A percentile compares a stretch with the other conserved stretches of the same genome.
Conservation (phyloP, 2,113 vertebrate species). For the Neogobius melanostomus region DNA sequence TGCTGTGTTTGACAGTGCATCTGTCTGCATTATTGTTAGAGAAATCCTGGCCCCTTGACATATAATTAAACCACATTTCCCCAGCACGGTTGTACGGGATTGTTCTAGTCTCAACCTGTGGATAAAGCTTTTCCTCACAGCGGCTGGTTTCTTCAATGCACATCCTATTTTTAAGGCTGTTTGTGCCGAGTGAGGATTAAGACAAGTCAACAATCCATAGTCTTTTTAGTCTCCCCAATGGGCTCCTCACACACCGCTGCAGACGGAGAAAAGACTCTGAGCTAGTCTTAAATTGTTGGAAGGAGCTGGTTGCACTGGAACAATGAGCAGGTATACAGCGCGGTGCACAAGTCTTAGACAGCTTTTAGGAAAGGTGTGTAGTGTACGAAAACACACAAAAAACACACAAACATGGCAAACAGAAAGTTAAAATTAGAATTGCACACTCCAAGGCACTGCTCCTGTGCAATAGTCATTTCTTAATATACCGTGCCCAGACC, state of each 20-base stretch:
- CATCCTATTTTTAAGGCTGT: constrained; percentile 55
- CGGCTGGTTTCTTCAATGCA: constrained; percentile 43
- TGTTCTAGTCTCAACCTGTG: constrained; percentile 21
- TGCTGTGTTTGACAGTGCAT: neutral
- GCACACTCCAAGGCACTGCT: too few species aligned
- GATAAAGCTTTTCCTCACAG: constrained; percentile 35
- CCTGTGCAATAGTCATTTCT: too few species aligned
- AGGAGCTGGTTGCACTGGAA: constrained; percentile 44
- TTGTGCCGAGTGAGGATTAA: constrained; percentile 67
- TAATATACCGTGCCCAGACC: neutral
- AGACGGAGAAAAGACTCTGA: constrained; percentile 54
- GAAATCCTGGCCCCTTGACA: constrained; percentile 7
- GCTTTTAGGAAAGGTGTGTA: neutral
- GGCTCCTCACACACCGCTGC: constrained; percentile 52
- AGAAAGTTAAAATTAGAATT: neutral
- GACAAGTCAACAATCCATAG: constrained; percentile 68
- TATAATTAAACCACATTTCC: constrained; percentile 28
- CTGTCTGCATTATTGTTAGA: constrained; percentile 10
- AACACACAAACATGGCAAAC: neutral
- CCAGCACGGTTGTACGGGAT: constrained; percentile 1
- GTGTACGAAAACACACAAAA: neutral
- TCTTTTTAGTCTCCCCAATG: constrained; percentile 56
- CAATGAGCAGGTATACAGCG: constrained; percentile 50
- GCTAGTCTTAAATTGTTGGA: constrained; percentile 59
- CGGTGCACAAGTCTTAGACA: neutral